These are phyloP conservation scores for Leptogaster cylindrica DNA, from an alignment of 2,888 invertebrate species.

Conservation along the genomic window DNA sequence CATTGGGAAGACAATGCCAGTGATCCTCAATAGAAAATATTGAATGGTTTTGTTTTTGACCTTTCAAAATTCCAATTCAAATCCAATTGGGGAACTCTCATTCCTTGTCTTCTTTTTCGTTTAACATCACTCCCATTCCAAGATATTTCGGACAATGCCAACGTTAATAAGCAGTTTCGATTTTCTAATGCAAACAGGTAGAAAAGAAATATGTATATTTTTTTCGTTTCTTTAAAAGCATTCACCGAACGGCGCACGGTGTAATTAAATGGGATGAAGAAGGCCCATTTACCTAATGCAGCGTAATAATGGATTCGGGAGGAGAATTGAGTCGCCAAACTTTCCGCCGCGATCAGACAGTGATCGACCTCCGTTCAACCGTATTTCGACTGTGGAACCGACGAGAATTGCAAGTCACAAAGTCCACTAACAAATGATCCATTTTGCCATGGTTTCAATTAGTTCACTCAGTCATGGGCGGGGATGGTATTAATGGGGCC, in stretches of 20 bases:
- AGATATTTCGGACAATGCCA: too few relatives aligned
- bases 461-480: slow-evolving; percentile 10
- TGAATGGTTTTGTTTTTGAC: too few relatives aligned
- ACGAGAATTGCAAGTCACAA: slow-evolving; percentile 21
- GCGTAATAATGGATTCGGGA: slow-evolving; percentile 19
- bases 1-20: too few relatives aligned
- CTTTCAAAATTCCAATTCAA: too few relatives aligned
- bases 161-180: slow-evolving; percentile 20
- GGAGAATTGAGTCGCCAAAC: slow-evolving; percentile 30
- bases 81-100: too few relatives aligned
- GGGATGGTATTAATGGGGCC: slow-evolving; percentile 23
- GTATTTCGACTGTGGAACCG: background rate
- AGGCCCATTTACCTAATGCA: slow-evolving; percentile 31
- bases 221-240: too few relatives aligned
- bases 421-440: slow-evolving; percentile 5
- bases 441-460: slow-evolving; percentile 26
- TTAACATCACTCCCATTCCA: too few relatives aligned
- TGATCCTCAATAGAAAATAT: too few relatives aligned
- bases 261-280: slow-evolving; percentile 21
- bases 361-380: slow-evolving; percentile 10
- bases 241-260: slow-evolving; percentile 15
- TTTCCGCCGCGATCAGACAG: slow-evolving; percentile 4
- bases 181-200: slow-evolving; percentile 15
- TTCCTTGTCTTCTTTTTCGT: too few relatives aligned
- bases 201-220: too few relatives aligned